These are phyloP conservation scores for Cosmorhoe ocellata DNA, from an alignment of 2,888 invertebrate genomes.

Conservation along the genomic window DNA sequence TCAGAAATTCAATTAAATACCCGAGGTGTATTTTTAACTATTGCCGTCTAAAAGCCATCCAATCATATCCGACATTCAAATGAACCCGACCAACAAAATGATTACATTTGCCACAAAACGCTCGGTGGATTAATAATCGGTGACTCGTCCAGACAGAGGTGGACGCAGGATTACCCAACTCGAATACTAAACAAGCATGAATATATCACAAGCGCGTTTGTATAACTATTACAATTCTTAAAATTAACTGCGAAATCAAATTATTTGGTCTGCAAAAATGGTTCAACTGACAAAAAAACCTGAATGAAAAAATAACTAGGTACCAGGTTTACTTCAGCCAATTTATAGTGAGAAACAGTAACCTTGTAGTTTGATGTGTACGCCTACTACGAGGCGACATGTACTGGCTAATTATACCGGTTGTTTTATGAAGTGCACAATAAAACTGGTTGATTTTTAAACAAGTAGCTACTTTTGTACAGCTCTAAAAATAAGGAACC, in stretches of 20 bases:
- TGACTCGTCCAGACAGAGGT: conserved; percentile 54
- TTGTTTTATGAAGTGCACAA: too few species aligned
- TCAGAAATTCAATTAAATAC: not conserved
- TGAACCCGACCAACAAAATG: conserved; percentile 42
- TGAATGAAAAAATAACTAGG: too few species aligned
- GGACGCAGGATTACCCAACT: conserved; percentile 55
- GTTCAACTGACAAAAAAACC: too few species aligned
- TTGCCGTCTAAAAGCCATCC: conserved; percentile 36
- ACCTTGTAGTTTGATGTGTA: too few species aligned
- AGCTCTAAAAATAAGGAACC: conserved; percentile 15
- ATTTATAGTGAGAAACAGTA: too few species aligned
- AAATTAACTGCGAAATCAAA: too few species aligned
- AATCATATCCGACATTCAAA: conserved; percentile 47
- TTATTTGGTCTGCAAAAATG: too few species aligned
- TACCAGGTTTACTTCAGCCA: too few species aligned
- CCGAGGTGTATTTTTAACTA: conserved; percentile 31
- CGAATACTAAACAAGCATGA: conserved; percentile 61
- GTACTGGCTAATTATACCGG: too few species aligned
- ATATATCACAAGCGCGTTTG: too few species aligned
- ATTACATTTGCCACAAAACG: conserved; percentile 52
- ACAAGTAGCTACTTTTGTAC: conserved; percentile 1
- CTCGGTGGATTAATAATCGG: conserved; percentile 69
- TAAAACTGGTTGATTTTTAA: not conserved
- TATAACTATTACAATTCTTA: too few species aligned
- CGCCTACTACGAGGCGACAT: too few species aligned